phyloP scores from a whole-genome alignment of 2,888 invertebrate species.

The Agriopis leucophaearia region DNA sequence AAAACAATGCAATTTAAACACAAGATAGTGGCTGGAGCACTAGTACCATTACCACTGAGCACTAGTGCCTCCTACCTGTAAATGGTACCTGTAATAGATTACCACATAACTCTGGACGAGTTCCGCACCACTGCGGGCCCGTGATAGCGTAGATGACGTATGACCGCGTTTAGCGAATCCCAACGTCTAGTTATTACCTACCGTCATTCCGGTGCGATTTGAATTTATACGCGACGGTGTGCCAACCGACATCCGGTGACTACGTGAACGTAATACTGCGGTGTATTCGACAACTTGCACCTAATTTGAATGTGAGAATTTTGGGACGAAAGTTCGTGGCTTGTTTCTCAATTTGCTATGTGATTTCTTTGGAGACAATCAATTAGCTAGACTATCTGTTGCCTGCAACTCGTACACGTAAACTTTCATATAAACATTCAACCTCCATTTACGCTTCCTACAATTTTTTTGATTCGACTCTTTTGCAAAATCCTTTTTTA shows the following conservation, averaged over 20 bases:
- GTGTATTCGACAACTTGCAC: slow-evolving; percentile 24
- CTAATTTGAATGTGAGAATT: slow-evolving; percentile 5
- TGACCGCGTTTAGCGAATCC: slow-evolving; percentile 53
- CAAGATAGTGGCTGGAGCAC: slow-evolving; percentile 2
- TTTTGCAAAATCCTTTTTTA: no score
- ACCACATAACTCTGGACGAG: slow-evolving; percentile 41
- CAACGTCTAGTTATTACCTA: slow-evolving; percentile 57
- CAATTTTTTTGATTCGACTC: no score
- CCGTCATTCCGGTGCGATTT: slow-evolving; percentile 53
- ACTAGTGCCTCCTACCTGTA: slow-evolving; percentile 14
- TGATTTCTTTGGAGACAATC: not conserved
- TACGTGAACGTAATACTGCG: slow-evolving; percentile 35
- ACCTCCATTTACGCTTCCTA: no score
- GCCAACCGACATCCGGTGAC: slow-evolving; percentile 39
- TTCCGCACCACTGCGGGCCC: slow-evolving; percentile 55
- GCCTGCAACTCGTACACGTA: not conserved
- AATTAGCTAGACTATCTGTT: not conserved
- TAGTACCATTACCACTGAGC: slow-evolving; percentile 15
- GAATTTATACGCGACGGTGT: slow-evolving; percentile 54
- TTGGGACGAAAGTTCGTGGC: not conserved
- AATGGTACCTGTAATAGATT: slow-evolving; percentile 36
- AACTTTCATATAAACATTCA: not conserved
- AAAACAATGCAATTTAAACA: not conserved
- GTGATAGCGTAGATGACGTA: slow-evolving; percentile 62
- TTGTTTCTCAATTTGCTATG: not conserved